A percentile compares a stretch with the other conserved stretches of the same genome.
Evolutionary conservation across 2,797 vertebrate genomes (phyloP).

Genomic region (Acanthurus tractus): DNA sequence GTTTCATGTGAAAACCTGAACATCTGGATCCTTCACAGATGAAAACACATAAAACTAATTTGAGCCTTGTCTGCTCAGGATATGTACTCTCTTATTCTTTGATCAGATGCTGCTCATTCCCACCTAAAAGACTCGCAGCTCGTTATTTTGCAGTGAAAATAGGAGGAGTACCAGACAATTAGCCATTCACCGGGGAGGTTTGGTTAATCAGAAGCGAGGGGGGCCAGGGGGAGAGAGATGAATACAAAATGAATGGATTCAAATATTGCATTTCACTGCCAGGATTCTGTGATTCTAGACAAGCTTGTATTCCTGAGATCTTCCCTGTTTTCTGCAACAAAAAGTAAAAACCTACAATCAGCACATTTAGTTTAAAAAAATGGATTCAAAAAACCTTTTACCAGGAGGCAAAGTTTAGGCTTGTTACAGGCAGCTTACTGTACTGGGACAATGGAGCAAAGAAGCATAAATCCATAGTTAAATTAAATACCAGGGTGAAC

Average conservation of each 20-base stretch:
- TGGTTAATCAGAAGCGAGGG: constrained; percentile 44
- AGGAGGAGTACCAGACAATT: constrained; percentile 64
- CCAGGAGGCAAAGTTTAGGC: constrained; percentile 41
- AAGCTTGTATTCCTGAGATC: background rate
- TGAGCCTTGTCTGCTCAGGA: constrained; percentile 37
- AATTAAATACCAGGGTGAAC: constrained; percentile 79
- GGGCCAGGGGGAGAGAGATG: background rate
- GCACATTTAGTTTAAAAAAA: constrained; percentile 9
- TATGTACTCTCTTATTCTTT: constrained; percentile 35
- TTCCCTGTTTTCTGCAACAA: background rate
- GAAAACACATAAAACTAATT: constrained; percentile 39
- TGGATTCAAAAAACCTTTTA: background rate
- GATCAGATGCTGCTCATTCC: constrained; percentile 59
- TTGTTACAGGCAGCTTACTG: constrained; percentile 60
- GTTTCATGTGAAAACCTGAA: constrained; percentile 23
- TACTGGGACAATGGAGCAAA: constrained; percentile 62
- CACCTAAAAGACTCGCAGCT: constrained; percentile 54
- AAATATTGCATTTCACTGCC: constrained; percentile 32
- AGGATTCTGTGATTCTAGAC: constrained; percentile 16
- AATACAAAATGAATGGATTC: constrained; percentile 50
- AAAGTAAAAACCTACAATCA: background rate
- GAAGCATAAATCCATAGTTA: constrained; percentile 81
- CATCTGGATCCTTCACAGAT: constrained; percentile 40
- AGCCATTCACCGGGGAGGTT: constrained; percentile 60
- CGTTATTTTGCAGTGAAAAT: constrained; percentile 61